A percentile compares a stretch with the other conserved stretches of the same genome.
Conservation (phyloP, 2,797 vertebrate genomes). For the Vireo griseus region DNA sequence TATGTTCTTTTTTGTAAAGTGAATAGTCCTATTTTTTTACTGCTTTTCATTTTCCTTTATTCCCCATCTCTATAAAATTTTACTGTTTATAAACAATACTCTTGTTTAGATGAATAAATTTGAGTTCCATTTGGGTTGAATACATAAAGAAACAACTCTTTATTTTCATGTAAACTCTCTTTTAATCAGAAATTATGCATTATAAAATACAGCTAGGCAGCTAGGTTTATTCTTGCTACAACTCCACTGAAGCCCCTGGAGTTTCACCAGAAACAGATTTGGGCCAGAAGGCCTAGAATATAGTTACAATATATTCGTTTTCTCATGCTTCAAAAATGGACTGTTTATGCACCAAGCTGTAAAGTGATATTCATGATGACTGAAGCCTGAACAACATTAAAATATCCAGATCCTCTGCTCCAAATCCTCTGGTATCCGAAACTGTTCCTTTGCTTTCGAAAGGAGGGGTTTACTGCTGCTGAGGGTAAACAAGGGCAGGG, state of each 20-base stretch:
- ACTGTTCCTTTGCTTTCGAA: not conserved
- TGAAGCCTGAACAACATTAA: slow-evolving; percentile 53
- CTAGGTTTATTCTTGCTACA: not conserved
- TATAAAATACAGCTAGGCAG: not conserved
- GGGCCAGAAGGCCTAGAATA: slow-evolving; percentile 6
- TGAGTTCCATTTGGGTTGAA: not conserved
- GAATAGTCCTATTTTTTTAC: not conserved
- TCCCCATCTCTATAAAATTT: not conserved
- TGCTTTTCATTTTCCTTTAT: not conserved
- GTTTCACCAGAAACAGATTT: slow-evolving; percentile 12
- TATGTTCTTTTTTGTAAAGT: not conserved
- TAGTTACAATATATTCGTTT: slow-evolving; percentile 41
- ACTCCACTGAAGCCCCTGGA: not conserved
- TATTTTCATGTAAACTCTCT: not conserved
- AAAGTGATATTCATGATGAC: slow-evolving; percentile 60
- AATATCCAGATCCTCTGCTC: slow-evolving; percentile 28
- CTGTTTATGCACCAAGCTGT: slow-evolving; percentile 25
- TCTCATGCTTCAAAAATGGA: slow-evolving; percentile 48
- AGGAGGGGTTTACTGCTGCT: not conserved
- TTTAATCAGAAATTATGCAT: not conserved
- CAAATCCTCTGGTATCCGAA: slow-evolving; percentile 28
- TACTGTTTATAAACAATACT: not conserved
- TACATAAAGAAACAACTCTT: not conserved
- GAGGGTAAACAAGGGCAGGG: slow-evolving; percentile 3
- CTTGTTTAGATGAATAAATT: not conserved